phyloP scores from a whole-genome alignment of 2,797 vertebrate genomes.

The Euthynnus affinis region DNA sequence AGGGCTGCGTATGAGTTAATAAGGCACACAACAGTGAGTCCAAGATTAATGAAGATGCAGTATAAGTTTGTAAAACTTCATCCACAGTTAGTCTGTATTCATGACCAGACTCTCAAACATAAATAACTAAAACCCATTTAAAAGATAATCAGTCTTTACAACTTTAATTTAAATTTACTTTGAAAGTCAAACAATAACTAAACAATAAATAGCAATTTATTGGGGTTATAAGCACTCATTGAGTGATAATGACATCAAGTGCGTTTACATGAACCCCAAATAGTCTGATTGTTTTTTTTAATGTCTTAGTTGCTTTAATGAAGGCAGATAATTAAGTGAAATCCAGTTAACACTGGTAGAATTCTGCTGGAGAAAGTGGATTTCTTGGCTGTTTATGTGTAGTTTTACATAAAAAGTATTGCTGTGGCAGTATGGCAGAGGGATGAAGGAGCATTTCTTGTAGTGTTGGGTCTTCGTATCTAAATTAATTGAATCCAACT shows the following conservation, averaged over 20 bases:
- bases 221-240: not conserved
- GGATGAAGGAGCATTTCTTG: not conserved
- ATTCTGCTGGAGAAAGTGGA: not conserved
- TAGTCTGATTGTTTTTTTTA: not conserved
- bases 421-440: not conserved
- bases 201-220: not conserved
- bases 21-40: not conserved
- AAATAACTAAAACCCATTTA: not conserved
- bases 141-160: not conserved
- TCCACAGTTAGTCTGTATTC: not conserved
- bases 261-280: too few relatives aligned
- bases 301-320: not conserved
- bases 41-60: slow-evolving; percentile 17
- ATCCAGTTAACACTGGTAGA: not conserved
- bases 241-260: not conserved
- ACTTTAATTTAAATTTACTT: not conserved
- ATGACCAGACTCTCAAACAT: slow-evolving; percentile 4
- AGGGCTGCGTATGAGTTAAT: not conserved
- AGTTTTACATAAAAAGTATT: not conserved
- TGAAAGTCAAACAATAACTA: not conserved
- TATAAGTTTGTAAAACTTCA: not conserved
- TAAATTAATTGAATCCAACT: not conserved
- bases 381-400: not conserved
- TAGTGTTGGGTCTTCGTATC: not conserved
- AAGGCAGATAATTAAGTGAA: too few relatives aligned